Evolutionary conservation across 2,888 invertebrate genomes (phyloP), one percentile per base, ranked within the genome.

Genomic region (Napeogenes sylphis): DNA sequence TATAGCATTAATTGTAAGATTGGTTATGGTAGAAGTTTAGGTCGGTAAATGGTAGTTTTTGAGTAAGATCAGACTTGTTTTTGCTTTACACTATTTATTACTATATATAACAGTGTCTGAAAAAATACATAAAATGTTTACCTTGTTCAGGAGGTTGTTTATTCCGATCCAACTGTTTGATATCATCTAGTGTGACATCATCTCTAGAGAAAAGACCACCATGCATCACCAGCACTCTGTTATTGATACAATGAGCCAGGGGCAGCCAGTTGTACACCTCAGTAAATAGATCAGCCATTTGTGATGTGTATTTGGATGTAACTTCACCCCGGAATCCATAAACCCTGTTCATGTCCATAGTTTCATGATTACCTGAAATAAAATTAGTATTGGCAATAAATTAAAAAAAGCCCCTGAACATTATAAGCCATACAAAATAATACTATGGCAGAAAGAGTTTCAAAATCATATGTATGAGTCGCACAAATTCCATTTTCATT

Each of bases 271-370:
- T 99, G 91, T 99, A 99, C 30, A 99, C 98, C 91, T 99, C 99
- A 2, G 99, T 99, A 91, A 99, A 99, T 56, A 99, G 92, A 70
- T 98, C 97, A 0, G 97, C 96, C 99, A 99, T 99, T 83, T 98
- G 95, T 30, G 94, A 92, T 1, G 96, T 95, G 85, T 98, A 99
- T 88, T 99, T 99, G 5, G 97, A 94, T 75, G 97, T 97, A 0
- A 99, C 99, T 90, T 99, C 99, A 2, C 99, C 99, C 69, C 98
- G 97, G 91, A 99, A 99, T 2, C 99, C 99, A 85, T 99, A 99
- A 97, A 99, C 98, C 87, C 98, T 97, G 89, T 99, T 99, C 99
- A 99, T 99, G 66, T 96, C 98, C 55, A 95, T 93, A 73, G 98
- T 98, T 83, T 99, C 99, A 82, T 99, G 99, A 88, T 99, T 99